These are phyloP conservation scores for Pseudomugil tenellus DNA, from an alignment of 2,797 vertebrate species.

Conservation along the genomic window DNA sequence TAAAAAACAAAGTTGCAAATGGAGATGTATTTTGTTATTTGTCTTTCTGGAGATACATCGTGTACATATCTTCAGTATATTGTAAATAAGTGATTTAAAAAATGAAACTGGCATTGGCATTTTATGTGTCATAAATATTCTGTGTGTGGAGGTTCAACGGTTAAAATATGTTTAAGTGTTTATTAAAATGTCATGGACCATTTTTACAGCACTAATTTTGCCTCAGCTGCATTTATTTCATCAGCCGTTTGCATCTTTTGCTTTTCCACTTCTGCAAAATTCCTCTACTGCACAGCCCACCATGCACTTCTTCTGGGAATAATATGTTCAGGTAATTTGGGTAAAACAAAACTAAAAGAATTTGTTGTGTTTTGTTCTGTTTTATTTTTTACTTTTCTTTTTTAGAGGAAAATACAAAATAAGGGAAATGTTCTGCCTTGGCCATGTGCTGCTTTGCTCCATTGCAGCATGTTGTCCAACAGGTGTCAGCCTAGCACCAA, in stretches of 20 bases:
- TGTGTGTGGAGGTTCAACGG: conserved; percentile 85
- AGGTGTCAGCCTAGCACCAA: conserved; percentile 74
- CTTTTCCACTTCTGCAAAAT: neutral
- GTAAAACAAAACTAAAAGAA: neutral
- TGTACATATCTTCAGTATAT: conserved; percentile 85
- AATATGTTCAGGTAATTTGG: neutral
- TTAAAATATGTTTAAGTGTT: conserved; percentile 88
- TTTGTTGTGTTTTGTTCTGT: no score
- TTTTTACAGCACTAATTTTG: conserved; percentile 80
- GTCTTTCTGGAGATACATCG: conserved; percentile 82
- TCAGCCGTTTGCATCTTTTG: conserved; percentile 7
- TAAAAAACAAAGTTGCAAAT: conserved; percentile 33
- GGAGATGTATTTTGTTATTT: conserved; percentile 89
- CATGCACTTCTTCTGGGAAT: neutral
- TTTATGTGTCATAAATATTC: conserved; percentile 86
- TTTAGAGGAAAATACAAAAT: no score
- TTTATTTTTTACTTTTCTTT: neutral
- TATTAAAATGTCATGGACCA: conserved; percentile 85
- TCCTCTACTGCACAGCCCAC: neutral
- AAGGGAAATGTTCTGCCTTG: no score
- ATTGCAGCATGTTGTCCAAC: conserved; percentile 60
- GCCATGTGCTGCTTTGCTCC: conserved; percentile 9
- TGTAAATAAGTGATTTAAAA: conserved; percentile 87
- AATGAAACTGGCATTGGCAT: conserved; percentile 77
- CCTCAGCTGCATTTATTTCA: conserved; percentile 62